Conservation (phyloP, 2,888 invertebrate genomes). For the Phyto melanocephala region DNA sequence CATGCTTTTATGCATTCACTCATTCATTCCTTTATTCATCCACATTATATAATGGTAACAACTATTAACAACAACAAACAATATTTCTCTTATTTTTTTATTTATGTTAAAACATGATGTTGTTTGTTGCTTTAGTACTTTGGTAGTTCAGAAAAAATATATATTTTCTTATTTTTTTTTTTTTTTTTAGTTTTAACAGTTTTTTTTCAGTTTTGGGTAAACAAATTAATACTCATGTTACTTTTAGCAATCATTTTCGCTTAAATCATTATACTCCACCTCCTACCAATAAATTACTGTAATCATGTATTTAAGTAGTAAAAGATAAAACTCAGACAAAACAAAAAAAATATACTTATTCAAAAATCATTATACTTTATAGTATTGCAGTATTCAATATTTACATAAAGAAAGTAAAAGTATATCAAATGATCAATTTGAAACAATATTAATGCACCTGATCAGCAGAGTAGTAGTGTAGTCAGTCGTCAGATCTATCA, state of each 20-base stretch:
- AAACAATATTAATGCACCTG: not conserved
- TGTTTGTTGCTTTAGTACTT: not conserved
- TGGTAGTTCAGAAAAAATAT: not conserved
- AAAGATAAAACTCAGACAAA: conserved; percentile 24
- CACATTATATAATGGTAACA: conserved; percentile 40
- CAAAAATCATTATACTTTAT: not conserved
- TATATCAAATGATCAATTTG: not conserved
- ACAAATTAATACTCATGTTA: conserved; percentile 26
- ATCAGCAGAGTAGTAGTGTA: no score
- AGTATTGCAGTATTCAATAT: not conserved
- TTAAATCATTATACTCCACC: conserved; percentile 38
- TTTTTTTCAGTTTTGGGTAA: conserved; percentile 10
- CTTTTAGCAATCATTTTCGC: conserved; percentile 31
- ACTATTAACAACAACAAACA: conserved; percentile 16
- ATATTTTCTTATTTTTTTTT: not conserved
- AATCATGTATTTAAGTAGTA: conserved; percentile 41
- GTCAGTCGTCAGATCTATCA: no score
- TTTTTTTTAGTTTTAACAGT: not conserved
- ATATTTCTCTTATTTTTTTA: not conserved
- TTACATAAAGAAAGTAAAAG: conserved; percentile 30
- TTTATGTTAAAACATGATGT: conserved; percentile 1
- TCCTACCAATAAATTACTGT: conserved; percentile 48
- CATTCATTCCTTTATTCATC: conserved; percentile 4
- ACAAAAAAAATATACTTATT: not conserved
- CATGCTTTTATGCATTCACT: not conserved